phyloP scores from a whole-genome alignment of 2,888 invertebrate genomes.

The Cyclophora punctaria region DNA sequence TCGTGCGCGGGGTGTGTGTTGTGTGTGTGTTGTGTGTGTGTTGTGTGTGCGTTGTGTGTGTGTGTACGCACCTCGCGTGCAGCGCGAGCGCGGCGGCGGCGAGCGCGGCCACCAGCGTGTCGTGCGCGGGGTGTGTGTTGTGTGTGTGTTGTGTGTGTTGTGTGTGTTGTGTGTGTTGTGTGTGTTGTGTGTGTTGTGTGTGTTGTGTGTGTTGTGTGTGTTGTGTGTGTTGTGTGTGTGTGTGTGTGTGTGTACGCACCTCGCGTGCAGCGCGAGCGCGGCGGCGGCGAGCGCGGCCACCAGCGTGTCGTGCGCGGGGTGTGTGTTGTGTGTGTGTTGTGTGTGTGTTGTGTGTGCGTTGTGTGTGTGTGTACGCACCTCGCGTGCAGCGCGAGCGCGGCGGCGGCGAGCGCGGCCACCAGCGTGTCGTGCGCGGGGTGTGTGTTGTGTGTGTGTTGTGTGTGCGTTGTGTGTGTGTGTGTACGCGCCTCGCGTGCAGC shows the following conservation, averaged over 20 bases:
- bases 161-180: neutral
- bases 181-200: neutral
- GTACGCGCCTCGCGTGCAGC: slow-evolving; percentile 45
- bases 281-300: slow-evolving; percentile 52
- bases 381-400: slow-evolving; percentile 49
- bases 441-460: too few relatives aligned
- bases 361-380: slow-evolving; percentile 27
- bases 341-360: neutral
- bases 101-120: slow-evolving; percentile 45
- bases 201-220: neutral
- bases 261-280: slow-evolving; percentile 47
- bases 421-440: slow-evolving; percentile 31
- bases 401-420: slow-evolving; percentile 49
- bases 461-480: neutral
- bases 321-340: too few relatives aligned
- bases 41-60: neutral
- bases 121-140: slow-evolving; percentile 27
- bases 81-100: slow-evolving; percentile 48
- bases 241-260: slow-evolving; percentile 26
- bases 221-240: neutral
- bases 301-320: slow-evolving; percentile 31
- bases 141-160: neutral
- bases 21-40: too few relatives aligned
- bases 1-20: slow-evolving; percentile 27
- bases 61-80: slow-evolving; percentile 41